phyloP scores from a whole-genome alignment of 2,113 vertebrate species.

The Potamarius usumacintae region DNA sequence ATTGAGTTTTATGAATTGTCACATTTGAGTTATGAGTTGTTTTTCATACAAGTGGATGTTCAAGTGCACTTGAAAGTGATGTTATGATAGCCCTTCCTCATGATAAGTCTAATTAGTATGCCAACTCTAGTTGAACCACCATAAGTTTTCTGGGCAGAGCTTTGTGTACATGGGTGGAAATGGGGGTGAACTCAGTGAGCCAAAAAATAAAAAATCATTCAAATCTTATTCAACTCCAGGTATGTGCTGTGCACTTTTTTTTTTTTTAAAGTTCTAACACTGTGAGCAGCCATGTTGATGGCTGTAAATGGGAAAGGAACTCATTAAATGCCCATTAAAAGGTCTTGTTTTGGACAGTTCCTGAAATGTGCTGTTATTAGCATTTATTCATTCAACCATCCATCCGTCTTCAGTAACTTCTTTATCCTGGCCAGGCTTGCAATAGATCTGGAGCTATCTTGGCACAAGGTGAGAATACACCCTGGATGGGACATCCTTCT shows the following conservation, averaged over 20 bases:
- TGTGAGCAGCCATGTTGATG: neutral
- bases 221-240: neutral
- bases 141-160: neutral
- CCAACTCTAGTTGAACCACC: neutral
- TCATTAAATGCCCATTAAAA: neutral
- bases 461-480: neutral
- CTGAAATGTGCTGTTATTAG: neutral
- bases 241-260: neutral
- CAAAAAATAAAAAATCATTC: neutral
- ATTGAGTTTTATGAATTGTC: neutral
- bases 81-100: neutral
- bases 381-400: neutral
- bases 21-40: neutral
- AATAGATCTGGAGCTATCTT: neutral
- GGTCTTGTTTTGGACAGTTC: neutral
- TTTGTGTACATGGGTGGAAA: neutral
- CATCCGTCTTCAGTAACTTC: neutral
- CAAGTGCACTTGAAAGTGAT: neutral
- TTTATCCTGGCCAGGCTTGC: neutral
- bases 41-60: neutral
- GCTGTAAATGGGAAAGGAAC: neutral
- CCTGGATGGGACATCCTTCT: neutral
- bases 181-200: too few species aligned
- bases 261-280: neutral
- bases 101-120: neutral